phyloP scores from a whole-genome alignment of 2,888 invertebrate genomes.

The Molanna angustata region DNA sequence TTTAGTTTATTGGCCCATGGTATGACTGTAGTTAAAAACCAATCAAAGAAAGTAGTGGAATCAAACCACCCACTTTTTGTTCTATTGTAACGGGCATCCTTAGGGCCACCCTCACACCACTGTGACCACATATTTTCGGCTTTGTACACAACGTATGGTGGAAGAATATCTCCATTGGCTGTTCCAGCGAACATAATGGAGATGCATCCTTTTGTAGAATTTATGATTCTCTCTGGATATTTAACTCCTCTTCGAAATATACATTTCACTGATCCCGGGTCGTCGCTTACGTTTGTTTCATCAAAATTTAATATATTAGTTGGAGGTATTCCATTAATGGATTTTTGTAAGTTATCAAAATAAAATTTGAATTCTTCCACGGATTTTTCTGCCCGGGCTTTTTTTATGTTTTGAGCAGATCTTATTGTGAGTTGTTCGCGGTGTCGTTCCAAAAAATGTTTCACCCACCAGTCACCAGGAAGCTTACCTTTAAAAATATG shows the following conservation, averaged over 20 bases:
- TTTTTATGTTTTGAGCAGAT: no score
- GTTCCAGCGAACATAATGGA: neutral
- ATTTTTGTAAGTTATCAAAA: neutral
- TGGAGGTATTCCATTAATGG: neutral
- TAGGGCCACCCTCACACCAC: neutral
- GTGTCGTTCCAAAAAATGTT: no score
- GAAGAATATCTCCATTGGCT: neutral
- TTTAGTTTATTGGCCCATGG: neutral
- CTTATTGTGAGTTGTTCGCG: no score
- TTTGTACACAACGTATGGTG: constrained; percentile 4
- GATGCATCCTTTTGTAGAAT: neutral
- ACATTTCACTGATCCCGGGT: neutral
- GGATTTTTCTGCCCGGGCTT: no score
- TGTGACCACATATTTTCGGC: no score
- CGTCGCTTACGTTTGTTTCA: constrained; percentile 2
- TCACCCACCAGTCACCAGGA: no score
- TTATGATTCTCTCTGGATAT: neutral
- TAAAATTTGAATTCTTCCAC: no score
- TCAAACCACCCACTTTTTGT: constrained; percentile 1
- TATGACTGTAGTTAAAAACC: neutral
- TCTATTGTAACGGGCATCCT: constrained; percentile 2
- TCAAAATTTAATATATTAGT: constrained; percentile 1
- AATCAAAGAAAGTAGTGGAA: neutral
- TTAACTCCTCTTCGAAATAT: neutral
- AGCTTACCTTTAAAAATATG: no score